Conservation (phyloP, 2,797 vertebrate genomes). For the Chaetodon trifasciatus region DNA sequence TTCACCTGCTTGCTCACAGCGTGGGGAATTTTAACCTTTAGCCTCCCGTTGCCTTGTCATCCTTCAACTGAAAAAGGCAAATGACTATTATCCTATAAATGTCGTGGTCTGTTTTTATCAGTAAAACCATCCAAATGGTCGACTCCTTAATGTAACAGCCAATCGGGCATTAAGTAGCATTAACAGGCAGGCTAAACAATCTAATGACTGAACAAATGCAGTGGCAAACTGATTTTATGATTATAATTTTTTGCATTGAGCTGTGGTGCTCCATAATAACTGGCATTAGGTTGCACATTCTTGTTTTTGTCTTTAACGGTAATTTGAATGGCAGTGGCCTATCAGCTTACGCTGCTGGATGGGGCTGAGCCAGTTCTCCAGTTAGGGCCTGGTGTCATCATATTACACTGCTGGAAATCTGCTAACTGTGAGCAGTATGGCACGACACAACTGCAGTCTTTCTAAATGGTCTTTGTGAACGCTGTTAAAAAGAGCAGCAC, state of each 20-base stretch:
- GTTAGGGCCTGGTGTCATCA: constrained; percentile 54
- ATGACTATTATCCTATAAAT: constrained; percentile 20
- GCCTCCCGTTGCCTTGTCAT: constrained; percentile 46
- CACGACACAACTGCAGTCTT: constrained; percentile 46
- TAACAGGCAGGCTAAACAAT: constrained; percentile 58
- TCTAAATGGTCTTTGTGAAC: constrained; percentile 53
- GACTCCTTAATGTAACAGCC: constrained; percentile 43
- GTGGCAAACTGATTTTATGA: constrained; percentile 61
- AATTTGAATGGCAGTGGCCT: constrained; percentile 43
- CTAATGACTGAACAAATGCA: constrained; percentile 61
- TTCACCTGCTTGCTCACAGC: constrained; percentile 49
- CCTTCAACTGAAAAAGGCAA: constrained; percentile 27
- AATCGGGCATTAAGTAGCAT: constrained; percentile 45
- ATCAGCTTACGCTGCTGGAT: constrained; percentile 35
- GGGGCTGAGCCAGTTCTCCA: constrained; percentile 49
- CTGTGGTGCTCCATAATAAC: constrained; percentile 32
- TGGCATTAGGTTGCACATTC: constrained; percentile 35
- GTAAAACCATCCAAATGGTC: constrained; percentile 31
- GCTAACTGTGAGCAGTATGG: constrained; percentile 60
- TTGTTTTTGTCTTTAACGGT: constrained; percentile 55
- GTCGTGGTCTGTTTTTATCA: constrained; percentile 20
- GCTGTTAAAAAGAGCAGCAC: constrained; percentile 30
- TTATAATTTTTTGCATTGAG: constrained; percentile 47
- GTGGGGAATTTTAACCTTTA: constrained; percentile 58
- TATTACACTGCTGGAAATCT: constrained; percentile 72